Evolutionary conservation across 2,113 vertebrate genomes (phyloP).

Genomic region (Trichechus manatus): DNA sequence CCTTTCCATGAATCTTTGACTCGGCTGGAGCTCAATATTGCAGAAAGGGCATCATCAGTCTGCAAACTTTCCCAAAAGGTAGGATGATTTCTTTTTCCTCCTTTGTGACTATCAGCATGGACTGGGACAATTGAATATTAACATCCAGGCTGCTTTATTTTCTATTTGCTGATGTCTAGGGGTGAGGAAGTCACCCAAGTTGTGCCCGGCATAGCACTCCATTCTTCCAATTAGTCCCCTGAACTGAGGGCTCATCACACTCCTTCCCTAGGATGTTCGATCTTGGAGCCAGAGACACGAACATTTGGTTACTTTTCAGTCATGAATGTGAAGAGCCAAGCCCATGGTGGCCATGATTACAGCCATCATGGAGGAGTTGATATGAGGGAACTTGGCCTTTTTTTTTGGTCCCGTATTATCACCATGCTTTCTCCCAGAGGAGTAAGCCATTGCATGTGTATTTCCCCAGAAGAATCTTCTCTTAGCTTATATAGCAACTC

Average conservation of each 20-base stretch:
- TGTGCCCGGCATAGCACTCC: not conserved
- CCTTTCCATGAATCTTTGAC: not conserved
- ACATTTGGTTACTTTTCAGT: not conserved
- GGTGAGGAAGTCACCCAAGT: not conserved
- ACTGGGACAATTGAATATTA: not conserved
- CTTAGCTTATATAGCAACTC: not conserved
- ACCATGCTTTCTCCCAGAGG: not conserved
- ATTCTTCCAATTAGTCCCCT: not conserved
- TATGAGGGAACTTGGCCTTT: not conserved
- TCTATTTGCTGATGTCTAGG: not conserved
- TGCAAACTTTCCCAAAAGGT: not conserved
- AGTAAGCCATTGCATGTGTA: not conserved
- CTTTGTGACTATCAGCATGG: not conserved
- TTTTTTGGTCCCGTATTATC: not conserved
- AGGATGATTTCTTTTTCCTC: not conserved
- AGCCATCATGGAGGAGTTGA: no score
- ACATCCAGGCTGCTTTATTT: not conserved
- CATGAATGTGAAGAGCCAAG: not conserved
- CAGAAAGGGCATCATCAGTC: not conserved
- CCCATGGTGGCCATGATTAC: not conserved
- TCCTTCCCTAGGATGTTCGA: not conserved
- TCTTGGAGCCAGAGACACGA: not conserved
- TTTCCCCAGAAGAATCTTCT: not conserved
- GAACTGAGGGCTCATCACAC: not conserved
- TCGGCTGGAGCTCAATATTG: not conserved